phyloP scores from a whole-genome alignment of 2,113 vertebrate genomes.

The Cinclus mexicanus region DNA sequence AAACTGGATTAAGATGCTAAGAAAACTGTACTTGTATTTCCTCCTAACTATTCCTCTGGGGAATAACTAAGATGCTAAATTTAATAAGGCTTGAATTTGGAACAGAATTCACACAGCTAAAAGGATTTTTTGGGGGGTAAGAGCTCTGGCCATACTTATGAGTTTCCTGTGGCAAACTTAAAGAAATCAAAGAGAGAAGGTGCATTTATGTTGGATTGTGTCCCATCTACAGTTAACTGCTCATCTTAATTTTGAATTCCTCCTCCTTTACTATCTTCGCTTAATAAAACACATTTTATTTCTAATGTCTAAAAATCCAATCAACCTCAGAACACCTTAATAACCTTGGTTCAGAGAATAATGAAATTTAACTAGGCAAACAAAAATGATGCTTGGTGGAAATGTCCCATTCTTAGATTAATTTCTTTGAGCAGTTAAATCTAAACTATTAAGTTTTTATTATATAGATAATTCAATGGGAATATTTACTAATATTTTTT shows the following conservation, averaged over 20 bases:
- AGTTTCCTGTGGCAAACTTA: neutral
- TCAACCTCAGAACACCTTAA: neutral
- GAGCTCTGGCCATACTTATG: neutral
- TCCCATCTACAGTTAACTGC: neutral
- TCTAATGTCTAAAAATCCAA: neutral
- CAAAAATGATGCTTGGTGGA: neutral
- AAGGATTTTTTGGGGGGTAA: neutral
- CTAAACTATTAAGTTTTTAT: neutral
- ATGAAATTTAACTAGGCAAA: neutral
- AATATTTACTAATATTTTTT: neutral
- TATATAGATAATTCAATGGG: neutral
- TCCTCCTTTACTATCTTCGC: neutral
- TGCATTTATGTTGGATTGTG: neutral
- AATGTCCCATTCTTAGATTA: neutral
- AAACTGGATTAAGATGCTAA: conserved; percentile 8
- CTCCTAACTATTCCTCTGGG: neutral
- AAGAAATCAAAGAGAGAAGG: neutral
- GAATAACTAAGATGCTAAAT: neutral
- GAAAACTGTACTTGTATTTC: neutral
- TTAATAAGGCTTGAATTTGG: neutral
- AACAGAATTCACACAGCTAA: neutral
- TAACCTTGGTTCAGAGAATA: neutral
- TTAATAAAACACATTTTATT: neutral
- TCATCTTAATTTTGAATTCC: neutral
- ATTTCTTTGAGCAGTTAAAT: neutral